phyloP scores from a whole-genome alignment of 1,140 invertebrate species.

The Sesamia nonagrioides region DNA sequence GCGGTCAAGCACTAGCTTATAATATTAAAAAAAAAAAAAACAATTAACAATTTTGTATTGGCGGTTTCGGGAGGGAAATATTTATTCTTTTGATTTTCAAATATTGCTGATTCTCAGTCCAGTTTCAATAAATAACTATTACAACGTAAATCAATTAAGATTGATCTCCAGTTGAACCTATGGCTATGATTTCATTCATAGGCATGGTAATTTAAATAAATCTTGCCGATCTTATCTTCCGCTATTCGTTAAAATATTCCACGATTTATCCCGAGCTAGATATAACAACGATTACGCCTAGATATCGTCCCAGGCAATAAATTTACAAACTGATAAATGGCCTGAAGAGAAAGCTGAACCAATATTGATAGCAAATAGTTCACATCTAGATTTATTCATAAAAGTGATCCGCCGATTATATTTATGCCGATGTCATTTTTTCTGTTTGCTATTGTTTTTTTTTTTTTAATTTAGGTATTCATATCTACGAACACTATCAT shows the following conservation, averaged over 20 bases:
- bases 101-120: too few relatives aligned
- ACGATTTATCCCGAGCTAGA: constrained; percentile 23
- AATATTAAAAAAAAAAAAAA: too few relatives aligned
- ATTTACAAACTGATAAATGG: constrained; percentile 32
- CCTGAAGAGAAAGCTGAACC: constrained; percentile 17
- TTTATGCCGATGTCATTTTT: neutral
- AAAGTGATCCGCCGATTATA: constrained; percentile 18
- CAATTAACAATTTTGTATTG: too few relatives aligned
- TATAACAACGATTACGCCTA: constrained; percentile 40
- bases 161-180: neutral
- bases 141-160: neutral
- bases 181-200: neutral
- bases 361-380: constrained; percentile 26
- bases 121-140: neutral
- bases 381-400: constrained; percentile 33
- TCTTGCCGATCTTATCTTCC: constrained; percentile 9
- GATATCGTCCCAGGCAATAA: constrained; percentile 40
- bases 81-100: too few relatives aligned
- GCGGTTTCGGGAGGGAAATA: too few relatives aligned
- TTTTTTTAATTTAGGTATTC: neutral
- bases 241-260: neutral
- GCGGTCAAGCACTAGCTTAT: too few relatives aligned
- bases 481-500: too few relatives aligned
- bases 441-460: neutral
- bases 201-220: constrained; percentile 4